Conservation (phyloP, 2,888 invertebrate genomes). For the Plebejus argus region DNA sequence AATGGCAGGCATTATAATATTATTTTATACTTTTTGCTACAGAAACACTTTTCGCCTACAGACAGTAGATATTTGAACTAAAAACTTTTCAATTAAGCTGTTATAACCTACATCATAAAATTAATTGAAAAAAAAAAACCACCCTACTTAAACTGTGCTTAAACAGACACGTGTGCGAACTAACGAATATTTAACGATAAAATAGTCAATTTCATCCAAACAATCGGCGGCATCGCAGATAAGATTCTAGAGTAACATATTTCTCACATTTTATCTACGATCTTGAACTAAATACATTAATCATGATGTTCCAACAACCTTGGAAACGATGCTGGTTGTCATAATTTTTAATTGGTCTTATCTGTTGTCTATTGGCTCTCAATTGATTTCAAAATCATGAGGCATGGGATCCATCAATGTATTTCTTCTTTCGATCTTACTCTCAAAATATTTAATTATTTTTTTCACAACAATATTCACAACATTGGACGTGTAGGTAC, state of each 20-base stretch:
- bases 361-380: not conserved
- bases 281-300: constrained; percentile 20
- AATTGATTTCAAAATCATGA: not conserved
- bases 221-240: not conserved
- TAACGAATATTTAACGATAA: not conserved
- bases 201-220: not conserved
- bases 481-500: too few species aligned
- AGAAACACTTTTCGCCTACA: too few species aligned
- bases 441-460: too few species aligned
- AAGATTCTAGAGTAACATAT: not conserved
- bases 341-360: not conserved
- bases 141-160: too few species aligned
- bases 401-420: not conserved
- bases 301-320: not conserved
- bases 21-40: too few species aligned
- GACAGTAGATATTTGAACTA: too few species aligned
- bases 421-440: not conserved
- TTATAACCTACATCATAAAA: too few species aligned
- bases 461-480: too few species aligned
- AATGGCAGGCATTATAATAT: too few species aligned
- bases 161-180: not conserved
- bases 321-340: not conserved
- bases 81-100: too few species aligned
- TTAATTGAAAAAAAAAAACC: too few species aligned
- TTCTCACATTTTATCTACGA: not conserved